Conservation (phyloP, 1,140 invertebrate genomes). For the Drosophila burlai region DNA sequence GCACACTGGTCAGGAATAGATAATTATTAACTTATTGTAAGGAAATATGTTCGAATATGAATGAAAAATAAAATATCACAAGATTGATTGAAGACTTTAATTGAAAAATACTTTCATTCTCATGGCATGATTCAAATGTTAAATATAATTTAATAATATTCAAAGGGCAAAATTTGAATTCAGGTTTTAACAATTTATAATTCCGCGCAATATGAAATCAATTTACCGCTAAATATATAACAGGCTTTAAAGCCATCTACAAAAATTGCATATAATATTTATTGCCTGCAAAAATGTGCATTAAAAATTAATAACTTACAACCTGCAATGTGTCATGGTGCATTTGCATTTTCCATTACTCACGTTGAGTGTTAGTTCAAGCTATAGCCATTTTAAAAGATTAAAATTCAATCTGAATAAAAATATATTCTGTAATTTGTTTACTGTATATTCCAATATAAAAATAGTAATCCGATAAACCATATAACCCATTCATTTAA, state of each 20-base stretch:
- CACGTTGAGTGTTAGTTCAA: neutral
- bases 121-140: too few species aligned
- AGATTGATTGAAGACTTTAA: neutral
- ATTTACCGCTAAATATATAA: neutral
- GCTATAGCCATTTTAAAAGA: neutral
- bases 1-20: constrained; percentile 27
- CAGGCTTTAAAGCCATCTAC: too few species aligned
- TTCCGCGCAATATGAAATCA: neutral
- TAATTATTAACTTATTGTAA: neutral
- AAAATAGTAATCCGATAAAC: neutral
- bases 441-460: too few species aligned
- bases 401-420: neutral
- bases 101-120: too few species aligned
- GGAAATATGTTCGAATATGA: too few species aligned
- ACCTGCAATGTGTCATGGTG: neutral
- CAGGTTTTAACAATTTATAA: neutral
- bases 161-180: neutral
- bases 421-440: neutral
- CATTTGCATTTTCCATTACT: neutral
- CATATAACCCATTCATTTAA: neutral
- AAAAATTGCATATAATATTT: neutral
- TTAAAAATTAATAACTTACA: constrained; percentile 5
- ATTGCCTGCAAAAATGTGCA: neutral
- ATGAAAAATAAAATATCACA: neutral
- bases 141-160: too few species aligned